These are phyloP conservation scores for Catagonus wagneri DNA, from an alignment of 2,113 vertebrate genomes.

Conservation along the genomic window DNA sequence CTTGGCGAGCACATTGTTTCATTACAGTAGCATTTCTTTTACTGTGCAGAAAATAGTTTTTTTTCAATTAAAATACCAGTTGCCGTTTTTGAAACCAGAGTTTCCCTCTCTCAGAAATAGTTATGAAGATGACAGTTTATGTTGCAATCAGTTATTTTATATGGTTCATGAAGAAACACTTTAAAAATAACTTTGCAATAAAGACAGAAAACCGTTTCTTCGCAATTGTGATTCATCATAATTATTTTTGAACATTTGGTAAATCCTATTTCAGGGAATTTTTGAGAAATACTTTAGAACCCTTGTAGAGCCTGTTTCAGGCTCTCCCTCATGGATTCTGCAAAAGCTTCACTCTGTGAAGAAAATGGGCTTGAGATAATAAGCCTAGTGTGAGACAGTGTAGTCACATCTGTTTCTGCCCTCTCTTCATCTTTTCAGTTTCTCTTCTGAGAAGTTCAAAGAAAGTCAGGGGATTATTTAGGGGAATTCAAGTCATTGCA, in stretches of 20 bases:
- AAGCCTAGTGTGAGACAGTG: neutral
- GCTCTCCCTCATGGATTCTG: constrained; percentile 36
- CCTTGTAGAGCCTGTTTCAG: constrained; percentile 39
- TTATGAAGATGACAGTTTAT: constrained; percentile 77
- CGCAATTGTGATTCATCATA: constrained; percentile 78
- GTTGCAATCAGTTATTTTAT: constrained; percentile 82
- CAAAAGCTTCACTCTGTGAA: constrained; percentile 47
- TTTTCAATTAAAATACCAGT: constrained; percentile 76
- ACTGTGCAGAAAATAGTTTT: constrained; percentile 80
- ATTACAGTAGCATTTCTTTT: constrained; percentile 67
- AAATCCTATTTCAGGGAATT: constrained; percentile 74
- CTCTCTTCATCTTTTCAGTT: constrained; percentile 27
- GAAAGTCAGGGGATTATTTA: constrained; percentile 8
- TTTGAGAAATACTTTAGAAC: constrained; percentile 72
- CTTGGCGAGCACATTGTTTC: constrained; percentile 62
- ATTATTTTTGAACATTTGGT: constrained; percentile 83
- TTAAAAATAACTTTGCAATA: constrained; percentile 84
- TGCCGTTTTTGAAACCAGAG: constrained; percentile 69
- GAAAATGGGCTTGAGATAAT: constrained; percentile 44
- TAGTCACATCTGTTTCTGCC: neutral
- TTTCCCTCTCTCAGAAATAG: constrained; percentile 65
- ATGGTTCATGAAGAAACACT: constrained; percentile 87
- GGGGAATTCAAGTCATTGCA: constrained; percentile 48
- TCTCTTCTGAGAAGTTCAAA: constrained; percentile 40
- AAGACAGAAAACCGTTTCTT: constrained; percentile 80